phyloP scores from a whole-genome alignment of 2,797 vertebrate species.

The Rhinophrynus dorsalis region DNA sequence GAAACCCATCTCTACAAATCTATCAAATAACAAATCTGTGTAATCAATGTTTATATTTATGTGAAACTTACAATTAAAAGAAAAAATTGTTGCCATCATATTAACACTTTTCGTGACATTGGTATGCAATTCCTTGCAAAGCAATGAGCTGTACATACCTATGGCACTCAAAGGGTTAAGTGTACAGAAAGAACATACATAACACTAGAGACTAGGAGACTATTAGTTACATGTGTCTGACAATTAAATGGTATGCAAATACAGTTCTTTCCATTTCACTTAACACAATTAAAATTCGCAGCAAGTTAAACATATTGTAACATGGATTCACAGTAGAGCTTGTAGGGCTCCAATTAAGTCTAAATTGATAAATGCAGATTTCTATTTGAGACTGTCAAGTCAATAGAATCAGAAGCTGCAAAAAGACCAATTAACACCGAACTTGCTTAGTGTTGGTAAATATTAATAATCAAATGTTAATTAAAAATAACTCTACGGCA shows the following conservation, averaged over 20 bases:
- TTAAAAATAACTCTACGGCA: conserved; percentile 12
- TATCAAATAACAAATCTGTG: too few relatives aligned
- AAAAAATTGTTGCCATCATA: too few relatives aligned
- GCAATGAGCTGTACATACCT: too few relatives aligned
- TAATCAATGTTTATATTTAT: too few relatives aligned
- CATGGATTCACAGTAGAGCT: conserved; percentile 61
- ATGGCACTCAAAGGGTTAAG: too few relatives aligned
- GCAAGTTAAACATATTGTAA: conserved; percentile 60
- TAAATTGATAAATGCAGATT: conserved; percentile 65
- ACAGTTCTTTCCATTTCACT: conserved; percentile 59
- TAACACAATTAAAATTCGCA: conserved; percentile 59
- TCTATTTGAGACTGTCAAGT: conserved; percentile 61
- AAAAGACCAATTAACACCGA: conserved; percentile 69
- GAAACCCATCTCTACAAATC: too few relatives aligned
- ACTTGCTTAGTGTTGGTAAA: conserved; percentile 68
- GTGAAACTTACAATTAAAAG: too few relatives aligned
- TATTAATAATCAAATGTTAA: conserved; percentile 54
- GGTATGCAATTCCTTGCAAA: too few relatives aligned
- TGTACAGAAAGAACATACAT: too few relatives aligned
- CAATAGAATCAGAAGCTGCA: conserved; percentile 66
- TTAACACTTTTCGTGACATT: too few relatives aligned
- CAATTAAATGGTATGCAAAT: conserved; percentile 50
- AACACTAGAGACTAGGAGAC: background rate
- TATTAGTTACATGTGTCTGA: conserved; percentile 10
- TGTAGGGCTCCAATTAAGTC: conserved; percentile 65